Percentiles rank a stretch among this genome's conserved stretches.
phyloP scores from a whole-genome alignment of 2,797 vertebrate species.

The Platyrinchus mystaceus region DNA sequence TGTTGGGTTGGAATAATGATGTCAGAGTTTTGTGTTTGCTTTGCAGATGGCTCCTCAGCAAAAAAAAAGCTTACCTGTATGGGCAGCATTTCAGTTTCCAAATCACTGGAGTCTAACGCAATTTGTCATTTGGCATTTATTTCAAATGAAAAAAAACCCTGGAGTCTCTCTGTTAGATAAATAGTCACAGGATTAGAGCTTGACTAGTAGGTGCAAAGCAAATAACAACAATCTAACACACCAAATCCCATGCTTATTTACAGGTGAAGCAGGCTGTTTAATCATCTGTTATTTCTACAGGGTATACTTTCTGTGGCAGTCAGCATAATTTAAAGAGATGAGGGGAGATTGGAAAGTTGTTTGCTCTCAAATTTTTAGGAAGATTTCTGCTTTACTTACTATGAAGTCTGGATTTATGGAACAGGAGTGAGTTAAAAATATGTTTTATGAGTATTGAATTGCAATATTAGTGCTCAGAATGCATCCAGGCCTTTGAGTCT shows the following conservation, averaged over 20 bases:
- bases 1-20: background rate
- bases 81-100: background rate
- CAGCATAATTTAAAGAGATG: background rate
- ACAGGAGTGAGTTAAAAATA: background rate
- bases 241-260: constrained; percentile 12
- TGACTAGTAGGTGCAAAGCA: background rate
- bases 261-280: background rate
- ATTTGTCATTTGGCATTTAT: background rate
- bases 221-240: background rate
- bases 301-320: background rate
- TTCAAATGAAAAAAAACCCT: background rate
- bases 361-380: background rate
- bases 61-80: background rate
- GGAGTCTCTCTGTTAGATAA: background rate
- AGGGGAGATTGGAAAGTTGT: background rate
- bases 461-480: background rate
- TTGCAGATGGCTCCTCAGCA: background rate
- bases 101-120: background rate
- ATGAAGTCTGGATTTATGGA: background rate
- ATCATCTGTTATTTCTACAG: constrained; percentile 20
- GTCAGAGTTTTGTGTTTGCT: background rate
- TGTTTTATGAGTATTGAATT: background rate
- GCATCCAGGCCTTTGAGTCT: background rate
- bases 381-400: background rate
- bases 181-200: background rate